These are phyloP conservation scores for Brienomyrus longianalis DNA, from an alignment of 2,113 vertebrate genomes.

Conservation along the genomic window DNA sequence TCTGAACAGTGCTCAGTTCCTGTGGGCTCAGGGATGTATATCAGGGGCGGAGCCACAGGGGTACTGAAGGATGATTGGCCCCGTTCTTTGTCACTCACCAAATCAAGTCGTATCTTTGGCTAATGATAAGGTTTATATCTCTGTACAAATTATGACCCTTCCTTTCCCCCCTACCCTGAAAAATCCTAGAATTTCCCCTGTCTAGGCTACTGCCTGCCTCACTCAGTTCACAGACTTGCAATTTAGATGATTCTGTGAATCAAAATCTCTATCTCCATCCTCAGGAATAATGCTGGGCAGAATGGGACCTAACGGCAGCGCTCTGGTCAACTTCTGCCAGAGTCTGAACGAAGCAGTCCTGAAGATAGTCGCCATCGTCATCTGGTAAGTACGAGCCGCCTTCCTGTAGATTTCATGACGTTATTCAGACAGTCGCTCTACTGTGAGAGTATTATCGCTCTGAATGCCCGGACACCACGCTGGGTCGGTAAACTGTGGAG, in stretches of 20 bases:
- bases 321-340: conserved; percentile 93
- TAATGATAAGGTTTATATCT: neutral
- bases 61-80: neutral
- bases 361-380: conserved; percentile 89
- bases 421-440: neutral
- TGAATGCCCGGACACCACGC: neutral
- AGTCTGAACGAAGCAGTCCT: conserved; percentile 92
- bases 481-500: neutral
- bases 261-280: conserved; percentile 24
- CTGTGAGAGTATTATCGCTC: neutral
- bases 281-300: conserved; percentile 92
- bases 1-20: neutral
- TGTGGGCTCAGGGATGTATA: neutral
- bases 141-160: neutral
- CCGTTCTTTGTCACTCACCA: neutral
- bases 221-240: neutral
- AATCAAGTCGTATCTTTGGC: neutral
- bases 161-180: neutral
- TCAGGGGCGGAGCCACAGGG: neutral
- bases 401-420: neutral
- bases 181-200: neutral
- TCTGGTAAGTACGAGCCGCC: conserved; percentile 67
- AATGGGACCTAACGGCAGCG: conserved; percentile 86
- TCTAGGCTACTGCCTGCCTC: neutral
- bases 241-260: neutral